Evolutionary conservation across 2,113 vertebrate species (phyloP).

Genomic region (Heterochromis multidens): DNA sequence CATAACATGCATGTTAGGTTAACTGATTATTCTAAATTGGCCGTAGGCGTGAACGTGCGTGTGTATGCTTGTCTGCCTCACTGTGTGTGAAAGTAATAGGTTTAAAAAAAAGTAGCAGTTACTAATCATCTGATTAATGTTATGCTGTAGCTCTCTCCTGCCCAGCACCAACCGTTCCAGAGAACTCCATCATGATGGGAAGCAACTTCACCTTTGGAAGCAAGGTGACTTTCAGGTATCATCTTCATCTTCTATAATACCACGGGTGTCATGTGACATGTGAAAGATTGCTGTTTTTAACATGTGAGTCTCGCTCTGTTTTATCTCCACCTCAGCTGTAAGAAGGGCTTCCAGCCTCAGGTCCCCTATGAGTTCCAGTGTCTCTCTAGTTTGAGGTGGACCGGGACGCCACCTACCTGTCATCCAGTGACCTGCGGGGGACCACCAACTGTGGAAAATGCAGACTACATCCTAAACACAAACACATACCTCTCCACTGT

Average conservation of each 20-base stretch:
- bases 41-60: too few relatives aligned
- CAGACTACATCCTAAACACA: conserved; percentile 76
- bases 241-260: conserved; percentile 41
- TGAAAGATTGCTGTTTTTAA: background rate
- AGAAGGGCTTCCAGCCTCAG: conserved; percentile 81
- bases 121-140: background rate
- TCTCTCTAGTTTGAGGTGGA: conserved; percentile 85
- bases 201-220: conserved; percentile 87
- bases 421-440: conserved; percentile 82
- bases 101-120: background rate
- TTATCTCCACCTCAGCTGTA: conserved; percentile 78
- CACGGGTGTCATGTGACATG: background rate
- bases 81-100: too few relatives aligned
- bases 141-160: conserved; percentile 84
- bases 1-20: too few relatives aligned
- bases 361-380: conserved; percentile 85
- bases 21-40: too few relatives aligned
- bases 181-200: conserved; percentile 82
- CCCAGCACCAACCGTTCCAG: conserved; percentile 76
- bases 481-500: conserved; percentile 84
- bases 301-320: background rate
- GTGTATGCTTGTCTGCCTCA: too few relatives aligned
- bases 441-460: conserved; percentile 78
- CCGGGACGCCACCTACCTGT: conserved; percentile 80
- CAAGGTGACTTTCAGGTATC: conserved; percentile 93